Conservation (phyloP, 2,888 invertebrate species). For the Drosophila dives region DNA sequence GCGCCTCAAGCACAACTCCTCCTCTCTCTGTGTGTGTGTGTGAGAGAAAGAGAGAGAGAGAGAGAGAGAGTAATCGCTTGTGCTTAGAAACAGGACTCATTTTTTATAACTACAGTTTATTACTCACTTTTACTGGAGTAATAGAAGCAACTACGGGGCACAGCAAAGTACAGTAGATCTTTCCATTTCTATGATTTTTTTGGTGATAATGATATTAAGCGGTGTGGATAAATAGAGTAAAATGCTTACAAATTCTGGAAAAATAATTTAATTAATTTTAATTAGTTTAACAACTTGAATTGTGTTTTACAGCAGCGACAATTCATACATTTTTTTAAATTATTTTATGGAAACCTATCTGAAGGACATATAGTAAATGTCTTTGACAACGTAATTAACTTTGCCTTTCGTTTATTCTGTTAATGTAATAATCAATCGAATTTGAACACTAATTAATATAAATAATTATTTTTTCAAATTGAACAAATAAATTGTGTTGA, state of each 20-base stretch:
- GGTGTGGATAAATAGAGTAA: neutral
- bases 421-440: neutral
- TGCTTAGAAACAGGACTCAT: conserved; percentile 53
- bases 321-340: neutral
- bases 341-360: neutral
- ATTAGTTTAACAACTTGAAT: neutral
- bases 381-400: neutral
- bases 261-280: neutral
- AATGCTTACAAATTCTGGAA: neutral
- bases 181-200: conserved; percentile 17
- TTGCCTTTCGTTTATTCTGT: neutral
- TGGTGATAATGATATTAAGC: neutral
- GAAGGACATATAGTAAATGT: neutral
- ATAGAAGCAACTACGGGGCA: conserved; percentile 4
- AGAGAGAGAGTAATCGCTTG: conserved; percentile 44
- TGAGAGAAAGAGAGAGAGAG: conserved; percentile 6
- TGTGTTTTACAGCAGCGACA: neutral
- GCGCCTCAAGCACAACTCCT: conserved; percentile 38
- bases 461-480: neutral
- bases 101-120: conserved; percentile 36
- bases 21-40: conserved; percentile 3
- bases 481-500: neutral
- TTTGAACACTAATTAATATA: neutral
- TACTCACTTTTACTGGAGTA: conserved; percentile 38
- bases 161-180: conserved; percentile 70